A percentile compares a stretch with the other conserved stretches of the same genome.
Evolutionary conservation across 2,888 invertebrate species (phyloP).

Genomic region (Parascotia fuliginaria): DNA sequence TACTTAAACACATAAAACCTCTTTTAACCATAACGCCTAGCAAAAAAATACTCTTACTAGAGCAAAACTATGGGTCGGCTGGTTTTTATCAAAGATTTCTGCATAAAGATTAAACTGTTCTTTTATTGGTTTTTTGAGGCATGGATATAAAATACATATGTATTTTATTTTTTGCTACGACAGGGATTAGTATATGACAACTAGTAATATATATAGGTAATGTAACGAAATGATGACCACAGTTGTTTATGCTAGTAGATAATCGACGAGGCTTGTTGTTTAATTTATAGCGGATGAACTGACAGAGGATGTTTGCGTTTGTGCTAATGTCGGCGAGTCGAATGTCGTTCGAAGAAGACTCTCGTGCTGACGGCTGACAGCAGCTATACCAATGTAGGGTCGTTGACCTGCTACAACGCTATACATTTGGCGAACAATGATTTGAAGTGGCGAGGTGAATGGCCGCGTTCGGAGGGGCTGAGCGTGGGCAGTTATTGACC

Average conservation of each 20-base stretch:
- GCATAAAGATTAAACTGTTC: not conserved
- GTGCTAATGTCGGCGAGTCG: constrained; percentile 67
- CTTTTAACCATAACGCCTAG: not conserved
- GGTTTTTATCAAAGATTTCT: constrained; percentile 1
- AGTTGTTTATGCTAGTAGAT: constrained; percentile 42
- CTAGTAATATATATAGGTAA: not conserved
- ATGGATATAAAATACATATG: no score
- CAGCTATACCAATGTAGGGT: constrained; percentile 71
- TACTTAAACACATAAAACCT: not conserved
- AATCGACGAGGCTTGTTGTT: constrained; percentile 36
- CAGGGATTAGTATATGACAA: constrained; percentile 4
- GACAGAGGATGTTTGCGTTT: constrained; percentile 76
- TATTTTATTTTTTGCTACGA: not conserved
- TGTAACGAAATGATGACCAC: constrained; percentile 19
- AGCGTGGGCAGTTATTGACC: constrained; percentile 86
- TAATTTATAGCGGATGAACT: constrained; percentile 43
- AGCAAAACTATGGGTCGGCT: not conserved
- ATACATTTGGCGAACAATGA: constrained; percentile 85
- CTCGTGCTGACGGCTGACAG: constrained; percentile 60
- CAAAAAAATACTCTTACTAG: not conserved
- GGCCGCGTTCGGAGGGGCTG: constrained; percentile 82
- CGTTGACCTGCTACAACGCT: constrained; percentile 75
- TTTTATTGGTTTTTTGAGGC: constrained; percentile 2
- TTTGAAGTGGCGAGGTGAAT: constrained; percentile 85
- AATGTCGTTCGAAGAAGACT: constrained; percentile 80